Base-by-base conservation (phyloP, 2,113 vertebrate species). In the Lutjanus erythropterus region DNA sequence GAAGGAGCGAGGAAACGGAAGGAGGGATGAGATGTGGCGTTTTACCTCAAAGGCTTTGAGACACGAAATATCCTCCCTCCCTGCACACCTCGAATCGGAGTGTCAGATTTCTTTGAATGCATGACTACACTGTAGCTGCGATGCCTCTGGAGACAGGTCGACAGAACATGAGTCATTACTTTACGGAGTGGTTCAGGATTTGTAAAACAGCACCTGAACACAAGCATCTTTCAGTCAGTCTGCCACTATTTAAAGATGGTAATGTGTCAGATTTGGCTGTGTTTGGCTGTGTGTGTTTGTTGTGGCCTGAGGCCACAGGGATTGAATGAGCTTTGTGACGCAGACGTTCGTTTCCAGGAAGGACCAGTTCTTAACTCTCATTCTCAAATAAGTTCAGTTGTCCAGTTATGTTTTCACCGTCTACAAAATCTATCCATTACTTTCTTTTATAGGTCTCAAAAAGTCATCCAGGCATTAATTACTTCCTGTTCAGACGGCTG, bases 1-100 rank as follows among this genome's bases (percentile, higher is more conserved):
- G 19, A 19, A n/a, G 55, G 42, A 47, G 78, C 80, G 49, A 78
- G 49, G 74, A 73, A 76, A 73, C 21, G 11, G 67, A 72, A 74
- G 16, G 64, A 64, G 60, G 39, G 71, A 66, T 62, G 25, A 56
- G 41, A 60, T 10, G 53, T 52, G 15, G 44, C 55, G 25, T 65
- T 85, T 83, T 62, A 53, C 52, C 49, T 78, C 39, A 55, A 46
- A 68, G 31, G 56, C 61, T 62, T 58, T 21, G 10, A 80, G 64
- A 71, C 60, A 69, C 19, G 14, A 59, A 68, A 66, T 50, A 42
- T 73, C 41, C 52, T 42, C 29, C 50, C 21, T 55, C 10, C 11
- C 41, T 49, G 60, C 49, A 70, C 66, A 81, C 47, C 46, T 75
- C 16, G 16, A 80, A 78, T 39, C 46, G 19, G 25, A 25, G 67